Evolutionary conservation across 2,113 vertebrate genomes (phyloP), one percentile per base, ranked within the genome.

Genomic region (Nesoenas mayeri): DNA sequence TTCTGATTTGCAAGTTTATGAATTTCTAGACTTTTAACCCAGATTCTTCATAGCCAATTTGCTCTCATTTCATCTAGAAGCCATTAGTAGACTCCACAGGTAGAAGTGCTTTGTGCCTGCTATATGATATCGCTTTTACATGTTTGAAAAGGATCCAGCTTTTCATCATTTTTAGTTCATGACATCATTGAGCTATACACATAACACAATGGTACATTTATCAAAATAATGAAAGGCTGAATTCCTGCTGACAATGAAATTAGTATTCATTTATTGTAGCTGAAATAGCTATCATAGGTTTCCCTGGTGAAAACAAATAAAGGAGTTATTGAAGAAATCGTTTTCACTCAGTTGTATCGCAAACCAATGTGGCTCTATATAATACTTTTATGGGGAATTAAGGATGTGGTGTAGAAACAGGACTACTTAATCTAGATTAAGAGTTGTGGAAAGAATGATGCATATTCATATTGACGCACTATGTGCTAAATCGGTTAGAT

Each of bases 1-100:
- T 88, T 54, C 32, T 95, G 79, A 97, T 97, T 97, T 97, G 73
- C 75, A 97, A 90, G 31, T 97, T 96, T 97, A 97, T 97, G 72
- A 89, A 88, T 95, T 97, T 95, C 47, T 95, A 85, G 44, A 94
- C 85, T 96, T 96, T 96, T 97, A 97, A 95, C 78, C 66, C 85
- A 92, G 54, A 51, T 96, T 96, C 72, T 95, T 79, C 79, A 67
- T 72, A 87, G 28, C 65, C 25, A 82, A 82, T 95, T 96, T 92
- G 66, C 81, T 93, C 83, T 32, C 58, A 82, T 82, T 97, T 94
- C 60, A 72, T 89, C 83, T 78, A 85, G 91, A 95, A 95, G 24
- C 75, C 62, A 85, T 96, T 95, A 94, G 60, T 67, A 67, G 42
- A 94, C 75, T 65, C 81, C 66, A 85, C 91, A 94, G 88, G 92